These are phyloP conservation scores for Drosophila limbata DNA, from an alignment of 2,888 invertebrate species.

Conservation along the genomic window DNA sequence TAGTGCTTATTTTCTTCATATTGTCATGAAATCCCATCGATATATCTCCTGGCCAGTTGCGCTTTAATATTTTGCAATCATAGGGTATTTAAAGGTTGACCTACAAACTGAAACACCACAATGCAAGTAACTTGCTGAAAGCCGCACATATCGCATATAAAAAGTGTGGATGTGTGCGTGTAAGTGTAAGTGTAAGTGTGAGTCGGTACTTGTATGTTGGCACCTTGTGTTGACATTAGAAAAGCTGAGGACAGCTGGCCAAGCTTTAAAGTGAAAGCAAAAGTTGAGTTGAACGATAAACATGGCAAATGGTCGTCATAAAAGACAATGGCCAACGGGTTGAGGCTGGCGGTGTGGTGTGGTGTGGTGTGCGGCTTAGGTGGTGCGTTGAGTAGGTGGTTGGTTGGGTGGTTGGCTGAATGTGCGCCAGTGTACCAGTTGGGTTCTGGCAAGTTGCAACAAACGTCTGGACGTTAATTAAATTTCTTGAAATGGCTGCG, in stretches of 20 bases:
- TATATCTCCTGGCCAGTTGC: neutral
- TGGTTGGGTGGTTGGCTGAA: neutral
- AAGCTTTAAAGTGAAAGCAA: slow-evolving; percentile 50
- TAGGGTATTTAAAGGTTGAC: slow-evolving; percentile 14
- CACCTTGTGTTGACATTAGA: slow-evolving; percentile 49
- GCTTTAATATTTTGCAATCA: neutral
- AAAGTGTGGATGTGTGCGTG: slow-evolving; percentile 15
- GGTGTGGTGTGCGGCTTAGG: neutral
- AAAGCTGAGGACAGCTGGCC: slow-evolving; percentile 34
- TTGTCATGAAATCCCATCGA: neutral
- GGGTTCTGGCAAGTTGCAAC: slow-evolving; percentile 17
- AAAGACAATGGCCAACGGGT: slow-evolving; percentile 42
- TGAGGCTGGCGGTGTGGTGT: neutral
- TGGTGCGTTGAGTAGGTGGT: neutral
- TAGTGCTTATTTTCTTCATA: too few relatives aligned
- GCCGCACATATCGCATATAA: slow-evolving; percentile 10
- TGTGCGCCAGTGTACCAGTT: neutral
- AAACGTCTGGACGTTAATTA: slow-evolving; percentile 55
- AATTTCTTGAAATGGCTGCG: slow-evolving; percentile 43
- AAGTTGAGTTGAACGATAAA: slow-evolving; percentile 44
- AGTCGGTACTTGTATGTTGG: slow-evolving; percentile 33
- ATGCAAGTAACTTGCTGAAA: slow-evolving; percentile 19
- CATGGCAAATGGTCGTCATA: slow-evolving; percentile 37
- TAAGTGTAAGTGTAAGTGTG: slow-evolving; percentile 13
- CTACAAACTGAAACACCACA: slow-evolving; percentile 15